phyloP scores from a whole-genome alignment of 2,888 invertebrate genomes.

The Resseliella maxima region DNA sequence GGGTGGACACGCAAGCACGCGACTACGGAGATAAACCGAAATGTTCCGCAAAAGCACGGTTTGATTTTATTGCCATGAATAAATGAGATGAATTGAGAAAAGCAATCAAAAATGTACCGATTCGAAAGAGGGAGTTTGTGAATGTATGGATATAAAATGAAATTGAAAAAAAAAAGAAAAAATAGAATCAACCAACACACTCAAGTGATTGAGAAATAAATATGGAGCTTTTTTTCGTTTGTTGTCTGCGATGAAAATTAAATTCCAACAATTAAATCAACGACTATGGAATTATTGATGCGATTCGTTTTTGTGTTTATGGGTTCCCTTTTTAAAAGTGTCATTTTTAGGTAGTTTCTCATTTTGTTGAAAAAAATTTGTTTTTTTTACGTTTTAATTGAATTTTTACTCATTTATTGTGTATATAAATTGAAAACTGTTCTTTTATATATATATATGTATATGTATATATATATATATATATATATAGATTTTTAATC shows the following conservation, averaged over 20 bases:
- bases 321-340: conserved; percentile 46
- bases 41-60: not conserved
- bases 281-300: not conserved
- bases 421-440: not conserved
- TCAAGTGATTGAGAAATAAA: too few relatives aligned
- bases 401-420: not conserved
- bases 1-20: not conserved
- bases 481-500: not conserved
- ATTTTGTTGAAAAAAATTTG: not conserved
- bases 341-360: conserved; percentile 35
- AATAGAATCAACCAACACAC: too few relatives aligned
- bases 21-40: not conserved
- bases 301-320: conserved; percentile 34
- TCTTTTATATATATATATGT: not conserved
- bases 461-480: too few relatives aligned
- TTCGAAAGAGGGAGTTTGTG: not conserved
- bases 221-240: too few relatives aligned
- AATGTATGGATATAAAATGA: not conserved
- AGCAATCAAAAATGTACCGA: not conserved
- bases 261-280: conserved; percentile 7
- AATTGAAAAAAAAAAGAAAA: not conserved
- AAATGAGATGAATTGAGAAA: not conserved
- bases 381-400: conserved; percentile 9
- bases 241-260: not conserved
- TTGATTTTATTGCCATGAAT: not conserved